Base-by-base conservation (phyloP, 2,888 invertebrate genomes). In the Leptopilina drosophilae region DNA sequence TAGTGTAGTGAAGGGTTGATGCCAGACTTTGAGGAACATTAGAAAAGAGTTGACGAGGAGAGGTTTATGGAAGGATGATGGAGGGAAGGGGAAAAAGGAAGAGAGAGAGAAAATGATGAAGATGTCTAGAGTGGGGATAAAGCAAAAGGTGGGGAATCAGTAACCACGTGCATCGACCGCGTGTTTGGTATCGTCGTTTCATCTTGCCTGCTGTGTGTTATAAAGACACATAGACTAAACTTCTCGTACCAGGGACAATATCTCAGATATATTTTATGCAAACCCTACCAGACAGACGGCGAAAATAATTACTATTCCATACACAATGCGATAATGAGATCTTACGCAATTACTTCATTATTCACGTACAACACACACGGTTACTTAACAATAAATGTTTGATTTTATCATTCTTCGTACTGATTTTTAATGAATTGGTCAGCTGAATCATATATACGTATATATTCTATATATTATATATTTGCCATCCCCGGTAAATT, bases 151-250 rank as follows among this genome's bases (percentile, higher is more conserved):
- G 69, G 69, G 33, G 69, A 69, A 40, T 56, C n/a, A 56, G 56
- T 73, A 56, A 73, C 73, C 73, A 73, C 73, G 73, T 73, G 73
- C 73, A 73, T 73, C 73, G 73, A 73, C 73, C 73, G 56, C 73
- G 73, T 73, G 73, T 33, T 73, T 73, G 4, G 53, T 26, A 33
- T 73, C 40, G 12, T 73, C 56, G 69, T 73, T 56, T 73, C 56
- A 73, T 56, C 73, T 56, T 73, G 7, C 33, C 33, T 49, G 9
- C 4, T 12, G 69, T 56, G 53, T 73, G 8, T 66, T 42, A 40
- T 73, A 33, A 53, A 73, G 26, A n/a, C 33, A 56, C 33, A 12
- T 33, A n/a, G 26, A 73, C 73, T 73, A n/a, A 56, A 73, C 73
- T 73, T 69, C 62, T 62, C 62, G 15, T 15, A n/a, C 53, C 53